Conservation (phyloP, 2,113 vertebrate genomes). For the Pangasianodon hypophthalmus region DNA sequence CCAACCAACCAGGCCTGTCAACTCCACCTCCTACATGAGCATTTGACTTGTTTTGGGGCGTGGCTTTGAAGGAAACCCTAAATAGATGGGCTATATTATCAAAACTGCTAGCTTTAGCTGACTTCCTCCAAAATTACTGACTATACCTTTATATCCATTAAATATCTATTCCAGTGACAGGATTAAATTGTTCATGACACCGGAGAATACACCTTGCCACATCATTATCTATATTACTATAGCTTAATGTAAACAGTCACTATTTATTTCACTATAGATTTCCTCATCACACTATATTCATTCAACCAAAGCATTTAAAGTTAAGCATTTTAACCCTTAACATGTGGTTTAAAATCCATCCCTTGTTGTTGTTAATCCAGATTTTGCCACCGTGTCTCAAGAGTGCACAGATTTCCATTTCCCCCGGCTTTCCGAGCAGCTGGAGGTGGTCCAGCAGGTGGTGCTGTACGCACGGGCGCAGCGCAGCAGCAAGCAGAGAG, state of each 20-base stretch:
- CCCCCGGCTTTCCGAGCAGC: slow-evolving; percentile 85
- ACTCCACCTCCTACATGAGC: neutral
- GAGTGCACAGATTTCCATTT: slow-evolving; percentile 98
- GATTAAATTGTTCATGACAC: neutral
- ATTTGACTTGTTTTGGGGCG: neutral
- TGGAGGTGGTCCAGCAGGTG: slow-evolving; percentile 93
- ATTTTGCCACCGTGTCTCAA: slow-evolving; percentile 93
- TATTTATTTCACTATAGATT: neutral
- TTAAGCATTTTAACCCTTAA: neutral
- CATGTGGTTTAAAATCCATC: neutral
- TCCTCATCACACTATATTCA: neutral
- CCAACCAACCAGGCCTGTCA: neutral
- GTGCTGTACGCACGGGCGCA: slow-evolving; percentile 90
- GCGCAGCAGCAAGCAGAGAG: slow-evolving; percentile 83
- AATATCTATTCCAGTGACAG: neutral
- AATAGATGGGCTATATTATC: neutral
- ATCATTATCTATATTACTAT: neutral
- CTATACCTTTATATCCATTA: neutral
- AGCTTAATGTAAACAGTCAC: neutral
- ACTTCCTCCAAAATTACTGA: neutral
- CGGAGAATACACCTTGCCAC: neutral
- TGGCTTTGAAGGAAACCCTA: neutral
- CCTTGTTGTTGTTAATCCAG: slow-evolving; percentile 62
- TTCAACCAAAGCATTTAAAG: neutral
- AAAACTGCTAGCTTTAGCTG: neutral